Evolutionary conservation across 1,140 invertebrate genomes (phyloP), one percentile per base, ranked within the genome.

Genomic region (Trichogramma pretiosum): DNA sequence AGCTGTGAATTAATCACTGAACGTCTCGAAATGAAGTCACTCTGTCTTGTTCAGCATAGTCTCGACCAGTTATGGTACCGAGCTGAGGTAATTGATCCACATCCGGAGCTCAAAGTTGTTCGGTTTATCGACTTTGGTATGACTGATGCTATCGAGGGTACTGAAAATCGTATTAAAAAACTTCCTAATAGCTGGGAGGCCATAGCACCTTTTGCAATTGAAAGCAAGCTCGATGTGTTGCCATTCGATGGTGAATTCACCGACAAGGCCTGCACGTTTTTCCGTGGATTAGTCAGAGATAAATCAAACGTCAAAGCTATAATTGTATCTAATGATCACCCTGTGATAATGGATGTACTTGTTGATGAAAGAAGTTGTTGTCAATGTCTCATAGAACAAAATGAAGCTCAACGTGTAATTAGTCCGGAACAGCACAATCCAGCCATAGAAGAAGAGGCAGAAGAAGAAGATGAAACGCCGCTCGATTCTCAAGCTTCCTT

Each of bases 121-220:
- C 74, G 80, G 21, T 92, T 89, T 58, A 79, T 91, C 3, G 89
- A 93, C 60, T 90, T 82, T 60, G 89, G 89, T 7, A 87, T 86
- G 51, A 84, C 81, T 0, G 84, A 87, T 56, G 74, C 81, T 1
- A 72, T 84, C 0, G 72, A 80, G 28, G 81, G 79, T 41, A 69
- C 71, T 10, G 68, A 68, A 0, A 68, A 62, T 1, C 61, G 77
- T 9, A 70, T 85, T 1, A 83, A 82, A 56, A 63, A 70, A 8
- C 63, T 85, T 22, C 76, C 78, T 0, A 68, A 75, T 11, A 63
- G 73, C 32, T 67, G 76, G 52, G 68, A 65, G 43, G 63, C 64
- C 13, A 58, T 77, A 1, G 73, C 77, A 39, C 67, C 74, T 8
- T 80, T 77, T 45, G 78, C 80, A 1, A 60, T 78, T 5, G 77